Percentiles rank a stretch among this genome's conserved stretches.
phyloP scores from a whole-genome alignment of 2,797 vertebrate species.

The Simalia tracyae region DNA sequence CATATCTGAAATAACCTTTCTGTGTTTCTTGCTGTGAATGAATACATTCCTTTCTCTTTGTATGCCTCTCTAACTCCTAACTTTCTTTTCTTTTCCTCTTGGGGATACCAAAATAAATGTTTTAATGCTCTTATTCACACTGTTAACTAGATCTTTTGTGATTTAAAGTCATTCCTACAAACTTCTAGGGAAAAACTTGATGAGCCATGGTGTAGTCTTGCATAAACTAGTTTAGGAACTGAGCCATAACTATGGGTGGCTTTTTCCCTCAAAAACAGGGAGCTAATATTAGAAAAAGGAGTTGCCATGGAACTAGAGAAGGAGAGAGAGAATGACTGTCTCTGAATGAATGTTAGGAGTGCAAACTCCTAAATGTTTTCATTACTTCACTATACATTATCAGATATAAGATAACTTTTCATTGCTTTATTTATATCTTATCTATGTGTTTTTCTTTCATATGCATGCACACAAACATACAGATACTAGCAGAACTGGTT shows the following conservation, averaged over 20 bases:
- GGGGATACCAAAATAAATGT: slow-evolving; percentile 37
- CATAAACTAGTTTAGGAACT: slow-evolving; percentile 60
- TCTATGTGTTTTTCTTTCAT: not conserved
- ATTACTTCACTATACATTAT: slow-evolving; percentile 7
- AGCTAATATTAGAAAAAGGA: slow-evolving; percentile 49
- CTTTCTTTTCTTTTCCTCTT: slow-evolving; percentile 52
- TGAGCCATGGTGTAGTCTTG: slow-evolving; percentile 41
- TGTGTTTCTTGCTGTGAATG: slow-evolving; percentile 49
- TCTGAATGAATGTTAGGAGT: slow-evolving; percentile 25
- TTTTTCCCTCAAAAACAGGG: slow-evolving; percentile 54
- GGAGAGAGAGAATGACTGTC: not conserved
- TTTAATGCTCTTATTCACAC: slow-evolving; percentile 42
- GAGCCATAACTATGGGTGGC: slow-evolving; percentile 57
- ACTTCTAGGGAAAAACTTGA: slow-evolving; percentile 45
- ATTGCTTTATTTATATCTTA: not conserved
- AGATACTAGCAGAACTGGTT: slow-evolving; percentile 5
- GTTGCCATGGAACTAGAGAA: slow-evolving; percentile 41
- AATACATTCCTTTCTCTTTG: slow-evolving; percentile 13
- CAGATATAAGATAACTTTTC: not conserved
- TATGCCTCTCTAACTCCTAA: slow-evolving; percentile 24
- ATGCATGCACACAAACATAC: not conserved
- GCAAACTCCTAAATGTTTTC: slow-evolving; percentile 11
- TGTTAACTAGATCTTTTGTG: slow-evolving; percentile 53
- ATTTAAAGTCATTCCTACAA: slow-evolving; percentile 51
- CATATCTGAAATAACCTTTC: slow-evolving; percentile 49